Percentiles rank a stretch among this genome's conserved stretches.
These are phyloP conservation scores for Lasioglossum oenotherae DNA, from an alignment of 2,888 invertebrate genomes.

Conservation along the genomic window DNA sequence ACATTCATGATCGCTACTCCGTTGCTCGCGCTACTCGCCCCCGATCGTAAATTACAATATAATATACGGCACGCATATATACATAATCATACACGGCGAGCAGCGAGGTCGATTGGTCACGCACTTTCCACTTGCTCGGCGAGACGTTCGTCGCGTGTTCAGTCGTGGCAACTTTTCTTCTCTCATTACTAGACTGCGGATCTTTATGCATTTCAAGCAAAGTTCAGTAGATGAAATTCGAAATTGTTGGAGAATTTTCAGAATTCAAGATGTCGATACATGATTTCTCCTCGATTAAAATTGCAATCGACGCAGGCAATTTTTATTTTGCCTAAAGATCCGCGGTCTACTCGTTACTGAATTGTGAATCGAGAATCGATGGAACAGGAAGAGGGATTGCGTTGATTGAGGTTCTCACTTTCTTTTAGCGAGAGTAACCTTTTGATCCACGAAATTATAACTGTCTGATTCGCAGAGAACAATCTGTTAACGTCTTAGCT, in stretches of 20 bases:
- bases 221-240: no score
- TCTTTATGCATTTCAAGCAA: not conserved
- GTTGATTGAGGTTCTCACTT: no score
- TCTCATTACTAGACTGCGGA: not conserved
- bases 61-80: not conserved
- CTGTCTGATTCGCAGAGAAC: no score
- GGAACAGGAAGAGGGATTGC: not conserved
- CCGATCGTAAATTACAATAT: not conserved
- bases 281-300: no score
- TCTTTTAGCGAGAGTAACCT: not conserved
- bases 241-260: no score
- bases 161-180: not conserved
- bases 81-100: not conserved
- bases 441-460: not conserved
- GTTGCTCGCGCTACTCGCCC: not conserved
- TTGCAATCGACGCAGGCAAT: no score
- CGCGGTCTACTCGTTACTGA: no score
- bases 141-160: not conserved
- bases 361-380: not conserved
- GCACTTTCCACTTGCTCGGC: not conserved
- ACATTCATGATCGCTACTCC: not conserved
- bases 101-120: not conserved
- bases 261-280: no score
- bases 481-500: no score
- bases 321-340: no score